These are phyloP conservation scores for Axinella damicornis DNA, from an alignment of 37 sponge, comb jelly and placozoan species.

Conservation along the genomic window DNA sequence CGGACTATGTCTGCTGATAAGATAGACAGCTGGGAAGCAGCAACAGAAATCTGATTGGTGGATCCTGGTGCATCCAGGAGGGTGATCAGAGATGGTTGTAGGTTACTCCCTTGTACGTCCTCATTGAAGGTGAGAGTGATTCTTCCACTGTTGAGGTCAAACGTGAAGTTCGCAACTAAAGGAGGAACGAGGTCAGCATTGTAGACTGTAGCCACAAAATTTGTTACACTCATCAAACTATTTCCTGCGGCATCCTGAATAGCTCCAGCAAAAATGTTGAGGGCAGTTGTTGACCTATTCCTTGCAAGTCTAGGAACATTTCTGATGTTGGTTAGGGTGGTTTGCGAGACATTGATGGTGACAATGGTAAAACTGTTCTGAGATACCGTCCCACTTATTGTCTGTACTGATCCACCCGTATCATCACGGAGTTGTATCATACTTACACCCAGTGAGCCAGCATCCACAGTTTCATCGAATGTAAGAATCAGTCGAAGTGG, in stretches of 20 bases:
- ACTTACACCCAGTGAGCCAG: conserved; percentile 25
- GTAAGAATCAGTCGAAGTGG: conserved; percentile 73
- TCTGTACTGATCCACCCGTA: neutral
- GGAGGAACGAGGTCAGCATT: conserved; percentile 82
- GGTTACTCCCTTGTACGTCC: conserved; percentile 36
- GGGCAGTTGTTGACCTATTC: conserved; percentile 43
- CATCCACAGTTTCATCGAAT: conserved; percentile 80
- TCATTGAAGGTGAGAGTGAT: conserved; percentile 81
- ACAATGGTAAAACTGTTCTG: conserved; percentile 34
- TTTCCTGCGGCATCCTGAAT: conserved; percentile 58
- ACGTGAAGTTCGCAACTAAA: conserved; percentile 49
- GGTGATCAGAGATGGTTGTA: conserved; percentile 45
- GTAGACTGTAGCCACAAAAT: conserved; percentile 26
- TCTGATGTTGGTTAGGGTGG: conserved; percentile 40
- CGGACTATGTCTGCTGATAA: conserved; percentile 33
- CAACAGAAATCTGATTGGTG: neutral
- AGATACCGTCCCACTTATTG: conserved; percentile 18
- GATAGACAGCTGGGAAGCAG: neutral
- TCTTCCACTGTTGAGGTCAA: conserved; percentile 74
- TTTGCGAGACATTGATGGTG: conserved; percentile 42
- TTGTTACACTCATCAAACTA: conserved; percentile 1
- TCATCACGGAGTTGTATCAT: conserved; percentile 50
- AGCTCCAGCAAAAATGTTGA: conserved; percentile 35
- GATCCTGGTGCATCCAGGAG: conserved; percentile 37
- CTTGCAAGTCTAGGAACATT: conserved; percentile 45